Percentiles rank a stretch among this genome's conserved stretches.
Conservation (phyloP, 2,888 invertebrate species). For the Julus scandinavius region DNA sequence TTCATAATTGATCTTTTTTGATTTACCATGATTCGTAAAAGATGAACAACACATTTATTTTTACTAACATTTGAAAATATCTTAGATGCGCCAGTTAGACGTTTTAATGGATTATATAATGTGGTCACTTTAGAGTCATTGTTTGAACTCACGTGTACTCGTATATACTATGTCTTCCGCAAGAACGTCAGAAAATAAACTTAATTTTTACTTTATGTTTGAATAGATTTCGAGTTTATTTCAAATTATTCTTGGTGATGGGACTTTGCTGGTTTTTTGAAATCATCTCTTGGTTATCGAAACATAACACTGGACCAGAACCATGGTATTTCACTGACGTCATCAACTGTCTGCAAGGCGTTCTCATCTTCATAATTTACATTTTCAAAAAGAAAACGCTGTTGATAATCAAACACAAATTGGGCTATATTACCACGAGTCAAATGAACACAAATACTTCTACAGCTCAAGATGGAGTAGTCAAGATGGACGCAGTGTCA, state of each 20-base stretch:
- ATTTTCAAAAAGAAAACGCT: constrained; percentile 47
- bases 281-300: not conserved
- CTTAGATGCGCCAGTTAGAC: no score
- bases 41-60: no score
- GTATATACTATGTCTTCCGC: no score
- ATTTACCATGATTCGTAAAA: no score
- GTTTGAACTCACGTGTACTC: no score
- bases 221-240: constrained; percentile 17
- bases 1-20: no score
- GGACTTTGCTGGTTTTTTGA: constrained; percentile 48
- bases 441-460: not conserved
- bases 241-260: constrained; percentile 48
- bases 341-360: constrained; percentile 52
- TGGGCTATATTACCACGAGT: not conserved
- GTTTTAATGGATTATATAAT: no score
- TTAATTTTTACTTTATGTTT: no score
- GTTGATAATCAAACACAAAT: not conserved
- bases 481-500: no score
- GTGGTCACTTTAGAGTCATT: no score
- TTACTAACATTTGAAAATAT: no score
- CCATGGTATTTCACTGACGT: constrained; percentile 35
- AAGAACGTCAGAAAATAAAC: no score
- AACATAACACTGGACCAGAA: not conserved
- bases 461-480: not conserved
- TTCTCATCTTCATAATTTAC: constrained; percentile 51